phyloP scores from a whole-genome alignment of 2,113 vertebrate genomes.

The Corythoichthys intestinalis region DNA sequence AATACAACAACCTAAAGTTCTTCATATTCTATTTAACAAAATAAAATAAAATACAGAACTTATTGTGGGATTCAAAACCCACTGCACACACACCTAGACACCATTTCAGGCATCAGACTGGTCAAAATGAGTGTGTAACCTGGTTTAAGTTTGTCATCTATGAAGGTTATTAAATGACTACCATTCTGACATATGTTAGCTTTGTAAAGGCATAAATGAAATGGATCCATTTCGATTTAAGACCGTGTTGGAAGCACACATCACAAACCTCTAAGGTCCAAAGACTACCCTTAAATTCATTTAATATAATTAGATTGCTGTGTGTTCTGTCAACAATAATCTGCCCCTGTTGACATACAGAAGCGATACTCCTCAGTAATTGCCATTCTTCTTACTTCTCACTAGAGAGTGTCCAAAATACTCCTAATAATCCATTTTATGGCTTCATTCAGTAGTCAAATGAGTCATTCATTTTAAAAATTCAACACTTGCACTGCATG shows the following conservation, averaged over 20 bases:
- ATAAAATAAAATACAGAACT: too few species aligned
- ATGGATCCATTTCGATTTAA: not conserved
- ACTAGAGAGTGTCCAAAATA: not conserved
- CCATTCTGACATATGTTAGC: too few species aligned
- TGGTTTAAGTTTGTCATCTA: too few species aligned
- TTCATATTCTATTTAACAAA: too few species aligned
- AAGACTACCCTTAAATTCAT: not conserved
- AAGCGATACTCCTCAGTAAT: not conserved
- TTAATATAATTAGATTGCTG: not conserved
- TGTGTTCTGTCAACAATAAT: slow-evolving; percentile 1
- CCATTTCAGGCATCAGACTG: too few species aligned
- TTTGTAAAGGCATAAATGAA: not conserved
- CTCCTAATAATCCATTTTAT: not conserved
- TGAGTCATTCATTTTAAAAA: not conserved
- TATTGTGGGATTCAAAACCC: too few species aligned
- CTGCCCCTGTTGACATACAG: not conserved
- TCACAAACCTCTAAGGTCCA: not conserved
- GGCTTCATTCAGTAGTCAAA: not conserved
- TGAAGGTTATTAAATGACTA: too few species aligned
- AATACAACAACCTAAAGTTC: too few species aligned
- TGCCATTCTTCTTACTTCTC: not conserved
- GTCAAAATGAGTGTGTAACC: too few species aligned
- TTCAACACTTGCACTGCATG: not conserved
- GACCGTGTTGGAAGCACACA: not conserved
- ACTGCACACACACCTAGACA: too few species aligned